Conservation (phyloP, 1,140 invertebrate genomes). For the Papilio helenus region DNA sequence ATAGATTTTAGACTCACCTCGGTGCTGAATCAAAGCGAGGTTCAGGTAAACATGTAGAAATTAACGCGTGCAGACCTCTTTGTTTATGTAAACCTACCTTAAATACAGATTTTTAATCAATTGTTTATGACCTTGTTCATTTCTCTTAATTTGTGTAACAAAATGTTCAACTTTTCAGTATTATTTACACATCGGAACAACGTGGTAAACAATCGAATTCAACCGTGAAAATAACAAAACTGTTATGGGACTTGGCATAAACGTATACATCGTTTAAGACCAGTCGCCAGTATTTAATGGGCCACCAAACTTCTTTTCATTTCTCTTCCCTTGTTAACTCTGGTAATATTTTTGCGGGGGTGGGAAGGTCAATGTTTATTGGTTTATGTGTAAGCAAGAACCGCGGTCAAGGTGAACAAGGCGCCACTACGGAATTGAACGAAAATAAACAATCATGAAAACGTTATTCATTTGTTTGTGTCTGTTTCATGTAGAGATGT, state of each 20-base stretch:
- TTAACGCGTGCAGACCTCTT: conserved; percentile 36
- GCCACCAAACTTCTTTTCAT: background rate
- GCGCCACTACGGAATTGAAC: conserved; percentile 60
- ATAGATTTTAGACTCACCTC: conserved; percentile 55
- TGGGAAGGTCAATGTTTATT: conserved; percentile 63
- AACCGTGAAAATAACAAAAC: conserved; percentile 25
- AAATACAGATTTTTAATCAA: background rate
- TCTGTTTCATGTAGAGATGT: conserved; percentile 55
- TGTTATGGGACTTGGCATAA: background rate
- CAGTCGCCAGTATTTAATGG: background rate
- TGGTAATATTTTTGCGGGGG: conserved; percentile 44
- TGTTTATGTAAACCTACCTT: conserved; percentile 28
- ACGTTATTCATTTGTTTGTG: conserved; percentile 60
- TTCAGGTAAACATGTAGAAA: conserved; percentile 48
- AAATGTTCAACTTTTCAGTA: background rate
- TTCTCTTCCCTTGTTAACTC: conserved; percentile 19
- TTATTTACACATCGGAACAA: conserved; percentile 29
- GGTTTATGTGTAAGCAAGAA: conserved; percentile 57
- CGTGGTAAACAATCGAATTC: conserved; percentile 39
- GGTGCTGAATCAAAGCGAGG: conserved; percentile 48
- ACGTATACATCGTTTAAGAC: background rate
- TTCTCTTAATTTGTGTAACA: background rate
- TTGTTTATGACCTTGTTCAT: background rate
- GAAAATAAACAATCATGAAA: conserved; percentile 66
- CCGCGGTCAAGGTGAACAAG: conserved; percentile 71